These are phyloP conservation scores for Euzetes globulus DNA, from an alignment of 2,888 invertebrate genomes.

Conservation along the genomic window DNA sequence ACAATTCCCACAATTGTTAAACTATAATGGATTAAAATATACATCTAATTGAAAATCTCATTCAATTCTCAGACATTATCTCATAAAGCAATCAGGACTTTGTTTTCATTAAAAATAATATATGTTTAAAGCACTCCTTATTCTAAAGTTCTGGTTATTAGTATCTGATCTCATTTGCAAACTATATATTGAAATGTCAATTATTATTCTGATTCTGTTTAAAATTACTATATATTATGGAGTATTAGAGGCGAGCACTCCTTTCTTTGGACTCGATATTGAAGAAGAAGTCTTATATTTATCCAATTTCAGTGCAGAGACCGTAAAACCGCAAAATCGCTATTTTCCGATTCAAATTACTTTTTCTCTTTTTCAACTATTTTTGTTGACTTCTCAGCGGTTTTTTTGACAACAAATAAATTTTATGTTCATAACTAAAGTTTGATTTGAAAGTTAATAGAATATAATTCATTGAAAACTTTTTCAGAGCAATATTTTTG, in stretches of 20 bases:
- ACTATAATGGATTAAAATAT: neutral
- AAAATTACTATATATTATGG: neutral
- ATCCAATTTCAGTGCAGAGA: neutral
- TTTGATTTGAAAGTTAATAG: too few relatives aligned
- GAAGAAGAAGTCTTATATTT: neutral
- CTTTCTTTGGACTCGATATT: neutral
- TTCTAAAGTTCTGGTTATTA: neutral
- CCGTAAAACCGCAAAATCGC: too few relatives aligned
- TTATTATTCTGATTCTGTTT: neutral
- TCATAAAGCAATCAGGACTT: neutral
- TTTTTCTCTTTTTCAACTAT: too few relatives aligned
- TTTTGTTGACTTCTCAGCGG: too few relatives aligned
- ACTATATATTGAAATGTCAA: conserved; percentile 9
- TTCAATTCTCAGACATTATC: neutral
- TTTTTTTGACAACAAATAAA: too few relatives aligned
- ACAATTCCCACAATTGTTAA: neutral
- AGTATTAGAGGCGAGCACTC: neutral
- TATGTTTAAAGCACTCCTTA: neutral
- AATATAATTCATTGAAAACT: too few relatives aligned
- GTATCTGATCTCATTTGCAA: neutral
- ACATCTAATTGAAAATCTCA: neutral
- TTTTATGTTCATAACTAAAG: too few relatives aligned
- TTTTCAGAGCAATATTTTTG: too few relatives aligned
- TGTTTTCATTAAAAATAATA: neutral
- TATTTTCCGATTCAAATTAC: too few relatives aligned